Base-by-base conservation (phyloP, 2,888 invertebrate species). In the Ceraclea dissimilis region DNA sequence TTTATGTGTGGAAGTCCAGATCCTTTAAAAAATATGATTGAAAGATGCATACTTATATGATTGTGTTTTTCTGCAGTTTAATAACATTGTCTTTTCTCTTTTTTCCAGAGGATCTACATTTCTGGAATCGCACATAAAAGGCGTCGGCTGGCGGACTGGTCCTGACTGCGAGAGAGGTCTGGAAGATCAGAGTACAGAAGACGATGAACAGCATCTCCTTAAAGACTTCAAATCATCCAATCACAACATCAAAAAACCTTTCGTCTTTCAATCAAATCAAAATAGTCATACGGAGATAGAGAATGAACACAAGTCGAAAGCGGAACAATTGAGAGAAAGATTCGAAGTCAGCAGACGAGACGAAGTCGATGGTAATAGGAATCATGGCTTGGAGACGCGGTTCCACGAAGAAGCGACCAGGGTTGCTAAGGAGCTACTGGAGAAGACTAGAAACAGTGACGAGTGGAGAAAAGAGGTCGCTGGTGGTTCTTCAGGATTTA, bases 91-190 rank as follows among this genome's bases (percentile, higher is more conserved):
- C 4, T 5, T 31, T 52, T 31, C 43, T 49, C 47, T 34, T 39
- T 17, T 49, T 84, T 84, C 1, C 82, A 88, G 87, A 76, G 86
- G 84, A 75, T 85, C 85, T 69, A 82, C 82, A 62, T 87, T 87
- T 70, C 78, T 87, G 67, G 87, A 88, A 69, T 85, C 86, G 34
- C 86, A 86, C 69, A 76, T 86, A 63, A 85, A 85, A 67, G 82
- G 82, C 49, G 73, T 84, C 67, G 73, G 71, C 49, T 57, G 61
- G 59, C 53, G 58, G 33, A 72, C 70, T 13, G 60, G 66, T 68
- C n/a, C 69, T 67, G 58, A 70, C 67, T 62, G 67, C 65, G 47
- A 67, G 66, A 8, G 64, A 66, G 52, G 79, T 63, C 68, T 78
- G 61, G 67, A 78, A 70, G 71, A 79, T 67, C 65, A 74, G 62